Evolutionary conservation across 2,888 invertebrate species (phyloP), one percentile per base, ranked within the genome.

Genomic region (Orthonevra nobilis): DNA sequence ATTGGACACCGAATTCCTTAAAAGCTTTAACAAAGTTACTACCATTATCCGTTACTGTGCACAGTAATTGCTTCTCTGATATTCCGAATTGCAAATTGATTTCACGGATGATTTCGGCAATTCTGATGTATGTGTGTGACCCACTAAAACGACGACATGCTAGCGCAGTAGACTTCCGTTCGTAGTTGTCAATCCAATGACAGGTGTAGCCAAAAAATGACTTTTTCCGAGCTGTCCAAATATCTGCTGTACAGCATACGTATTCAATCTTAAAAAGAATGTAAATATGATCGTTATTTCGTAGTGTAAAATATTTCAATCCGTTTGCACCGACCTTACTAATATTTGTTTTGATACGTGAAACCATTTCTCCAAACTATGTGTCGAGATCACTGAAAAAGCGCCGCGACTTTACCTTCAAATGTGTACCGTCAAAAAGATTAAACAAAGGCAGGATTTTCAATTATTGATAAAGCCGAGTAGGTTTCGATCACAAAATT

Each of bases 211-310:
- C 23, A 26, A 14, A 66, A 56, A 36, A 52, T 42, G 20, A 17
- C 20, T 32, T 52, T 54, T 54, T 19, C 32, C 26, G n/a, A n/a
- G n/a, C n/a, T 10, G 28, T 42, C 54, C 42, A 40, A 34, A 52
- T 50, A 42, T 30, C 52, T 15, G 64, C 52, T n/a, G 64, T 66
- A 23, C n/a, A n/a, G n/a, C n/a, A n/a, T n/a, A n/a, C n/a, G n/a
- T n/a, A n/a, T n/a, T n/a, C n/a, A n/a, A n/a, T n/a, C n/a, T n/a
- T n/a, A n/a, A n/a, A n/a, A n/a, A n/a, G n/a, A n/a, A n/a, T n/a
- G n/a, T n/a, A n/a, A n/a, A n/a, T n/a, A n/a, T n/a, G n/a, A n/a
- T n/a, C n/a, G n/a, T n/a, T n/a, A n/a, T n/a, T n/a, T n/a, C n/a
- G n/a, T n/a, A n/a, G n/a, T n/a, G n/a, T n/a, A n/a, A n/a, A n/a